Evolutionary conservation across 2,113 vertebrate genomes (phyloP), one percentile per base, ranked within the genome.

Genomic region (Tor tambroides): DNA sequence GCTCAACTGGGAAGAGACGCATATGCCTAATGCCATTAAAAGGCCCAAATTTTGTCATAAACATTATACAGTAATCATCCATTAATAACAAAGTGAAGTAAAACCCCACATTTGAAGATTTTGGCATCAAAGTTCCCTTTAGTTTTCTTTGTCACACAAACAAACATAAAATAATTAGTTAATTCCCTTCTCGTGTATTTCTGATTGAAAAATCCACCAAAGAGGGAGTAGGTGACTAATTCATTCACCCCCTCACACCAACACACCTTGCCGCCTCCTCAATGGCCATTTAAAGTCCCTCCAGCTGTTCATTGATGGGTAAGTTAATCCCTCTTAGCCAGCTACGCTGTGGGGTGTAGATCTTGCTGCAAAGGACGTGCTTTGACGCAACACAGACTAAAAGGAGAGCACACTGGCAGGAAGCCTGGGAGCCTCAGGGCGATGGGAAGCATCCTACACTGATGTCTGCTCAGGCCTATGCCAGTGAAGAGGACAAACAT

Each of bases 131-230:
- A 26, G 35, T 81, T 81, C 21, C 84, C 78, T 72, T 79, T 76
- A 84, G 90, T 79, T 84, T 74, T 84, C 84, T 54, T 85, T 88
- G 89, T 80, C 80, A 87, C 85, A 90, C 91, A 92, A 90, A 91
- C 91, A 90, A 90, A 89, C 87, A 91, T 93, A 90, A 87, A 90
- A 90, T 86, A 88, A 92, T 91, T 91, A 92, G 90, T 91, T 92
- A 90, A 92, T 94, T 93, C 91, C 88, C 91, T 91, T 69, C 75
- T 91, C 91, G 88, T 65, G 84, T 89, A 90, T 90, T 92, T 92
- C 91, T 93, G 91, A 93, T 91, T 90, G 88, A 91, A 92, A 91
- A 86, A 86, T 89, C 87, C 90, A 82, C 21, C 72, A 88, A 91
- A 88, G 90, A 85, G 78, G 88, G 90, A 81, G 87, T 74, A 88